Base-by-base conservation (phyloP, 2,113 vertebrate species). In the Calidris pygmaea region DNA sequence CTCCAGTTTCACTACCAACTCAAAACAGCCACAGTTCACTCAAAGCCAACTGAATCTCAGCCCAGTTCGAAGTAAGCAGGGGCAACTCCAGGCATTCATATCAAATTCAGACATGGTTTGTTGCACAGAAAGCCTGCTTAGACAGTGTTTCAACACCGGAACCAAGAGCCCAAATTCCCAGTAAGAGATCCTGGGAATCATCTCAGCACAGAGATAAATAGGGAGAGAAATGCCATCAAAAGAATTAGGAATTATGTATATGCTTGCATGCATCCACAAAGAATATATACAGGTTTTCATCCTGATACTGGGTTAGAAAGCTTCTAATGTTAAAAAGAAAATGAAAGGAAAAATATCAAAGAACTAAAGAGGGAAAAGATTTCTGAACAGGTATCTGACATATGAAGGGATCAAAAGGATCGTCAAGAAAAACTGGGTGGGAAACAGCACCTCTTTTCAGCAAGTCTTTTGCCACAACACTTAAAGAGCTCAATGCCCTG, bases 1-100 rank as follows among this genome's bases (percentile, higher is more conserved):
- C 32, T 93, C 78, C 62, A 63, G 60, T 94, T 94, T 90, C 86
- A 84, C 37, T 70, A 93, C 86, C 81, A 93, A 75, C 68, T 86
- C 81, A 79, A 85, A 93, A 50, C 58, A 88, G 92, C 34, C 48
- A 39, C 76, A 39, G 43, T 43, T 85, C 35, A 27, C 45, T 48
- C 39, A 80, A 71, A 96, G 93, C 79, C 93, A 97, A 71, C 37
- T 82, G 90, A 94, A 94, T 65, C 60, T 85, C 65, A 89, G 88
- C 79, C 88, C 88, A 91, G 62, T 79, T 89, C 62, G 58, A 91
- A 89, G 62, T 23, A 78, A 87, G 70, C 53, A 85, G 37, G 70
- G 92, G 65, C 56, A 95, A 94, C 70, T 47, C 58, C 73, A 89
- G 65, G n/a, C 45, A 83, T 58, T 89, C n/a, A 3, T 62, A 83